Conservation (phyloP, 1,140 invertebrate genomes). For the Pseudomyrmex gracilis region DNA sequence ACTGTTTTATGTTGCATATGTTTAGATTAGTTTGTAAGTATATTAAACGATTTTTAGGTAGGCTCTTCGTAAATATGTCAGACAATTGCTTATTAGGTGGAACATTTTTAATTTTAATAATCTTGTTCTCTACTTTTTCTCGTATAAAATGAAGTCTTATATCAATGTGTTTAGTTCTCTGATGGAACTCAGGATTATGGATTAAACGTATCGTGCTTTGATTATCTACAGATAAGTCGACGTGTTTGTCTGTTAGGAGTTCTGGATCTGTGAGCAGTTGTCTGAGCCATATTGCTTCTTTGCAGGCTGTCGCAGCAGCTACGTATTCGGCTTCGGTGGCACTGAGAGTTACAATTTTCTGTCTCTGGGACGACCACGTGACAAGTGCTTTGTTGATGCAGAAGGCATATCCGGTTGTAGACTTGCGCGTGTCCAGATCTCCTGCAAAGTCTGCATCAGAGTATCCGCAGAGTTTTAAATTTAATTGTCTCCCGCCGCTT, state of each 20-base stretch:
- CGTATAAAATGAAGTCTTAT: neutral
- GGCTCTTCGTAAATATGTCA: neutral
- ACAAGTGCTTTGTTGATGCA: neutral
- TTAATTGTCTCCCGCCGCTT: neutral
- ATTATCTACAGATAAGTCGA: neutral
- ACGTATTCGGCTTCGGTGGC: neutral
- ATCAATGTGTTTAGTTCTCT: neutral
- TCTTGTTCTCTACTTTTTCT: neutral
- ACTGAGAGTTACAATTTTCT: neutral
- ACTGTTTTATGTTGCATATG: neutral
- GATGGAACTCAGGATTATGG: neutral
- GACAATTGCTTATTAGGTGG: neutral
- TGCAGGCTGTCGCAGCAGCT: neutral
- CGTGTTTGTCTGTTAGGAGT: neutral
- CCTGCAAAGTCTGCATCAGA: slow-evolving; percentile 11
- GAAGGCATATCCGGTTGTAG: neutral
- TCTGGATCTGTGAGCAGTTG: neutral
- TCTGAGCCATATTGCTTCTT: neutral
- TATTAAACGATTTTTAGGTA: neutral
- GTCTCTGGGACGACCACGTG: neutral
- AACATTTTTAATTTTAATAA: neutral
- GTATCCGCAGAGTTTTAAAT: neutral
- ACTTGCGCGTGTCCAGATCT: neutral
- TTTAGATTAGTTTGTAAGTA: neutral
- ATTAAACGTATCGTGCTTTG: neutral